These are phyloP conservation scores for Machimus rusticus DNA, from an alignment of 2,888 invertebrate species.

Conservation along the genomic window DNA sequence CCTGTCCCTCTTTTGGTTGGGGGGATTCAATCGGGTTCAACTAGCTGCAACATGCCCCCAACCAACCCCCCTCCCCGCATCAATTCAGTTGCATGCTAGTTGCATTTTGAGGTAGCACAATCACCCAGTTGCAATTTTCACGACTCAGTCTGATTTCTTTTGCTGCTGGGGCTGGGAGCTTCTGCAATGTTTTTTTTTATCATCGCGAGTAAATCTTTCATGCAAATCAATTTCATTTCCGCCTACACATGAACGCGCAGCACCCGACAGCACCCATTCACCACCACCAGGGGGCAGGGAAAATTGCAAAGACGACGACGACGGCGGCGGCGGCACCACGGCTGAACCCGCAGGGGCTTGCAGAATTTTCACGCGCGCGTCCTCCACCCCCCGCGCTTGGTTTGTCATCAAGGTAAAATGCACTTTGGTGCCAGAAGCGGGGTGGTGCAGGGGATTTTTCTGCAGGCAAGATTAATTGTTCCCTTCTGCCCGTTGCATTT, in stretches of 20 bases:
- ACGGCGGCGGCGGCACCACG: background rate
- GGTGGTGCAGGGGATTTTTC: background rate
- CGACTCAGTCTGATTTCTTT: background rate
- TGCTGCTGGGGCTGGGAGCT: background rate
- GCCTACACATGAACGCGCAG: constrained; percentile 23
- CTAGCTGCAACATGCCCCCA: background rate
- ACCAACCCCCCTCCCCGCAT: background rate
- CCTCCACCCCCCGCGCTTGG: background rate
- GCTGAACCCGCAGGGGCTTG: background rate
- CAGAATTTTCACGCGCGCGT: background rate
- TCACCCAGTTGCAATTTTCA: constrained; percentile 1
- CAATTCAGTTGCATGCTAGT: background rate
- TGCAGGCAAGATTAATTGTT: background rate
- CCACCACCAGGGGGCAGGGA: background rate
- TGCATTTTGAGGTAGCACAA: background rate
- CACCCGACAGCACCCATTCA: background rate
- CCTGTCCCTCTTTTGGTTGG: background rate
- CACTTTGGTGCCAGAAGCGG: background rate
- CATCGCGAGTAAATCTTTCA: constrained; percentile 24
- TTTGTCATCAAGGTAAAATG: background rate
- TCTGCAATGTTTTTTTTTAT: background rate
- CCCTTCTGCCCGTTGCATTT: background rate
- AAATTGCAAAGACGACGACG: background rate
- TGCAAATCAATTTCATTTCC: constrained; percentile 40
- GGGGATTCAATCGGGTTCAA: background rate